Base-by-base conservation (phyloP, 2,113 vertebrate species). In the Alethe diademata region DNA sequence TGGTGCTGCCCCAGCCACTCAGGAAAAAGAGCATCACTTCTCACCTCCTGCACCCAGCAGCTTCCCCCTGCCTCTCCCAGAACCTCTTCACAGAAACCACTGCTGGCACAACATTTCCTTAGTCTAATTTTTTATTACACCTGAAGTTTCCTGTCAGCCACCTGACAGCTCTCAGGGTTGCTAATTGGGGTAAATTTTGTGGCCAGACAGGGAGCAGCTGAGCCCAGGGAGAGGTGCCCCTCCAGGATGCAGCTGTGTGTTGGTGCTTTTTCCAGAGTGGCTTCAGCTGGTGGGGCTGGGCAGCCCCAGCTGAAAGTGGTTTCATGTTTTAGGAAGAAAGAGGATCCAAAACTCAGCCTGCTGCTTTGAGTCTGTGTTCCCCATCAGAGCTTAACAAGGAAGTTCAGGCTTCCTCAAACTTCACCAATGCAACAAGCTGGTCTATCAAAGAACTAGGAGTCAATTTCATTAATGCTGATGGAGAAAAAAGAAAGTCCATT, bases 51-150 rank as follows among this genome's bases (percentile, higher is more conserved):
- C 57, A 16, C 54, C 57, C 18, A 3, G 28, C 64, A 61, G 64
- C 73, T 94, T 66, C 87, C 60, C 11, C 0, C 35, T 86, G 82
- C 79, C 60, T 29, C 72, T 60, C 69, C 45, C 73, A 83, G 29
- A 51, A 43, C 78, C 60, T 47, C 58, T 48, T 6, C 1, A 0
- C 0, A 0, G 66, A 79, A 93, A 81, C 8, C 36, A 14, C 11
- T 0, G 0, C 43, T 2, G 0, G 17, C 51, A 7, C 6, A 3
- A 15, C 0, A 0, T 56, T 72, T 83, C 47, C 74, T 54, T 26
- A 73, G 42, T 20, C 8, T 56, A 3, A 65, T 38, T 35, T 31
- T 43, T 85, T 29, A 29, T 58, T 80, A 16, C 48, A 88, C 75
- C 67, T 93, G 79, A 90, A 86, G 33, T 78, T 86, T 80, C 64